A percentile compares a stretch with the other conserved stretches of the same genome.
Conservation (phyloP, 2,888 invertebrate genomes). For the Dolomedes plantarius region DNA sequence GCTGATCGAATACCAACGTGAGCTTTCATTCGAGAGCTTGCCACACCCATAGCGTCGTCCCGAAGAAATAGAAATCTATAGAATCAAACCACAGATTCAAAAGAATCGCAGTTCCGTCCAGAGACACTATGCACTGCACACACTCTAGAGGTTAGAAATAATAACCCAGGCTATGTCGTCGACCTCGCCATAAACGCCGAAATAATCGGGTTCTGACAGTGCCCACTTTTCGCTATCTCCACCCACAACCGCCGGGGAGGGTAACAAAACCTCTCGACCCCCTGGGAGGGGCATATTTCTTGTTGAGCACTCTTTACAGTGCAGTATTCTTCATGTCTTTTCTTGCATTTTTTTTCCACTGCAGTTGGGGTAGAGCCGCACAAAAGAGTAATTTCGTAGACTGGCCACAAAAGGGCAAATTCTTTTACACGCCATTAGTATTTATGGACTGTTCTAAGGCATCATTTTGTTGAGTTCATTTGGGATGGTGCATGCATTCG, state of each 20-base stretch:
- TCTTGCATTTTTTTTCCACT: constrained; percentile 4
- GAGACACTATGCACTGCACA: not conserved
- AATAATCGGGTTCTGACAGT: constrained; percentile 44
- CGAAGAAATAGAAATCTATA: not conserved
- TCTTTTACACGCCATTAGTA: not conserved
- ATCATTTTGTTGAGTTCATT: not conserved
- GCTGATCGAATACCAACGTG: not conserved
- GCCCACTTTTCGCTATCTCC: constrained; percentile 63
- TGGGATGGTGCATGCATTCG: too few relatives aligned
- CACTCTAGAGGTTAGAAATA: constrained; percentile 23
- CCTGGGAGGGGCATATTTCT: constrained; percentile 38
- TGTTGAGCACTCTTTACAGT: constrained; percentile 37
- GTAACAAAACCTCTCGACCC: not conserved
- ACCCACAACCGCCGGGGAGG: constrained; percentile 55
- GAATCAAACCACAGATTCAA: not conserved
- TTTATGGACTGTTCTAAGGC: not conserved
- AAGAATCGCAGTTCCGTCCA: not conserved
- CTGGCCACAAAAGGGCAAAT: not conserved
- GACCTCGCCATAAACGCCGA: constrained; percentile 40
- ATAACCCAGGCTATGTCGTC: constrained; percentile 55
- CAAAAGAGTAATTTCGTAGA: not conserved
- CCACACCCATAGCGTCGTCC: not conserved
- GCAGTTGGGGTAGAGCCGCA: constrained; percentile 7
- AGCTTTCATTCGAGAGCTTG: not conserved
- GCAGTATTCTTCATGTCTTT: constrained; percentile 31